Evolutionary conservation across 2,888 invertebrate species (phyloP), one percentile per base, ranked within the genome.

Genomic region (Dioctria rufipes): DNA sequence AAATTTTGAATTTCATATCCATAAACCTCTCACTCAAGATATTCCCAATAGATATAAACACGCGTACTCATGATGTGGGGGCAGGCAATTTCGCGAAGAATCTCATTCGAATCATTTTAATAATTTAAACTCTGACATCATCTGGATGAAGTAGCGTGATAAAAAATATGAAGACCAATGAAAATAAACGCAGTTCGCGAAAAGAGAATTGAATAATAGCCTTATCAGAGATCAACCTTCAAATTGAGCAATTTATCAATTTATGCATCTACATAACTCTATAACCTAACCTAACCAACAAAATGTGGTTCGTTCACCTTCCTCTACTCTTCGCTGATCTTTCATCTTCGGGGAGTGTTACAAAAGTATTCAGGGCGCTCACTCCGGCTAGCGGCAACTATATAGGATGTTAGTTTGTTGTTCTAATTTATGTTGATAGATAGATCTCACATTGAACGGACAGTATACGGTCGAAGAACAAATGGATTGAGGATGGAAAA

Each of bases 211-310:
- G 69, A 69, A 69, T 69, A 69, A 69, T 69, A 39, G 11, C 37
- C 43, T 69, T 69, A 69, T 69, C 69, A 39, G 51, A 54, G 69
- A 69, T 69, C 51, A 69, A 69, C 69, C 69, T 69, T 69, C 69
- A 69, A 69, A 69, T 51, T 69, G 69, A 69, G 69, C 51, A 69
- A 69, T 69, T 69, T 69, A 69, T 69, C 51, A 69, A 69, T 69
- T 51, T 69, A 69, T 69, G 54, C 11, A 54, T 54, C 54, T 54
- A 11, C 25, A 25, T 25, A 25, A 25, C 25, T 25, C 25, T 25
- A 0, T 25, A 25, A 25, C 25, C 25, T 25, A 25, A 25, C 25
- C 65, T 65, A 42, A 40, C n/a, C 13, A 51, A 11, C 69, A 51
- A 37, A 5, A 39, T 37, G 37, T 37, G 54, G 69, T 69, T 69